Evolutionary conservation across 2,888 invertebrate genomes (phyloP), one percentile per base, ranked within the genome.

Genomic region (Sarcophaga caerulescens): DNA sequence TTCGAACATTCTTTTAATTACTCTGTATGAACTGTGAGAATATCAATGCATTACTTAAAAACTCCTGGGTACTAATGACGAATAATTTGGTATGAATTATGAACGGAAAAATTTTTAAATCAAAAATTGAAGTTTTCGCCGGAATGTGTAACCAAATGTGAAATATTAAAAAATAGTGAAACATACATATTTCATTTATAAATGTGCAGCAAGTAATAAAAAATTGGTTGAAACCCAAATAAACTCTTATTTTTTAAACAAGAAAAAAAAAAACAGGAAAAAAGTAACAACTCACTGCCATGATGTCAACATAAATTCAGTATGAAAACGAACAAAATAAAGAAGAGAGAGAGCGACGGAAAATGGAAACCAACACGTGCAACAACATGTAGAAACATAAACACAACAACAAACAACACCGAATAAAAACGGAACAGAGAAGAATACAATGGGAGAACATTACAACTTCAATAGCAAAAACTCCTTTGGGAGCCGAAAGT

Each of bases 301-400:
- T 77, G 77, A 86, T 83, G 83, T 74, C 83, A 81, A 84, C 84
- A 87, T 84, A 84, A 87, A 84, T 87, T 77, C 65, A 65, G 62
- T 45, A 73, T 35, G 6, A 35, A 35, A 35, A 35, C 35, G 35
- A 35, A 70, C 45, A 77, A 71, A 78, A 70, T 1, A 52, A n/a
- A 60, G 8, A 12, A 25, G 35, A 35, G 35, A 35, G 35, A 35
- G 35, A 45, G 17, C 19, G 10, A 44, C 19, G 52, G 21, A 52
- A 23, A 71, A 76, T 69, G 63, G 45, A 79, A 35, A 10, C 21
- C 23, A 81, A 68, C 75, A 84, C 78, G 69, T 84, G 71, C 79
- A 78, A 75, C 63, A 75, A 65, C 62, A 80, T 63, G 76, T 66
- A 71, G 14, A 45, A 73, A 68, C 60, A 80, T 66, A 23, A 45